Base-by-base conservation (phyloP, 1,140 invertebrate genomes). In the Drosophila miranda region DNA sequence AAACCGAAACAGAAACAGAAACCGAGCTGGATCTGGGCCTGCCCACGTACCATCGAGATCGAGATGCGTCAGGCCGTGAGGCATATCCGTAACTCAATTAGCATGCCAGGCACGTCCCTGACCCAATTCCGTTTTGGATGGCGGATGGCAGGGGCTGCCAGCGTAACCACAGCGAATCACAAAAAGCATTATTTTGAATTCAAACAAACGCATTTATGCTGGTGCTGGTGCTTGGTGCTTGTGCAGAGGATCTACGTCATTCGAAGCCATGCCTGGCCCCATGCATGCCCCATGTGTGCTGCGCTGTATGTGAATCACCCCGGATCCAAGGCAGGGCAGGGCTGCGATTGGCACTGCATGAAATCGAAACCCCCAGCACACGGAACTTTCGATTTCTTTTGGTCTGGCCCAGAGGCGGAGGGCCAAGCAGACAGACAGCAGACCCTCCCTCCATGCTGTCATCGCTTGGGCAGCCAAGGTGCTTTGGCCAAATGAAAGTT, bases 301-400 rank as follows among this genome's bases (percentile, higher is more conserved):
- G 59, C 26, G 60, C 19, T 19, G 19, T 19, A 19, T 60, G 72
- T 86, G 82, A 87, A 52, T 87, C 82, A 87, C 78, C 57, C 61
- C 82, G 75, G 78, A 86, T 82, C 75, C 64, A 51, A 16, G 38
- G 28, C 45, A 44, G 16, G 23, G 54, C 26, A 43, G 46, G 16
- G 44, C 46, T 42, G 54, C 42, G 72, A 45, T 52, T 74, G 51
- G 51, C 62, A 57, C 62, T 69, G n/a, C 63, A 79, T 76, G 83
- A 83, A 87, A 87, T 78, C 67, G 82, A 82, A 87, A 82, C 83
- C 75, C 44, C 46, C 34, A 30, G 55, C 30, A 9, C 30, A 30
- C 73, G 75, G 75, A 81, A 87, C 82, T 87, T 87, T 87, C 82
- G 82, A 82, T 87, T 87, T 87, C 83, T 78, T 87, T 84, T 76